A percentile compares a stretch with the other conserved stretches of the same genome.
These are phyloP conservation scores for Euplexia lucipara DNA, from an alignment of 2,888 invertebrate species.

Conservation along the genomic window DNA sequence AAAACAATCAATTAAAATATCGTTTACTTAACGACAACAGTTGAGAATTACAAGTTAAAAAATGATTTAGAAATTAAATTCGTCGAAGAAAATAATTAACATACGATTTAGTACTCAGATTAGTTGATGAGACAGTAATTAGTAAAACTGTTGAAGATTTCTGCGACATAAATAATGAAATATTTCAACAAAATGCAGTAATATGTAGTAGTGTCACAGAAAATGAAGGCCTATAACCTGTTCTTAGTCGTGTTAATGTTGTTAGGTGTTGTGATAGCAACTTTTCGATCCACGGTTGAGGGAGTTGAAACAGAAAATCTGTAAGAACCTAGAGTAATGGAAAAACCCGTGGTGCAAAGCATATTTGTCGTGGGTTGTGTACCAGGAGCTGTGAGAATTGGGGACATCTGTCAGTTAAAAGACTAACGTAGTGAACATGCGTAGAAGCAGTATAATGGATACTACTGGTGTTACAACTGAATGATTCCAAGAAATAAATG, in stretches of 20 bases:
- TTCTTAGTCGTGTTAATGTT: constrained; percentile 3
- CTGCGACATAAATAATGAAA: background rate
- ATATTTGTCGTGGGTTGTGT: background rate
- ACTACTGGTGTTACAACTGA: background rate
- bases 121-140: background rate
- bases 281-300: background rate
- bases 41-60: background rate
- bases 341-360: background rate
- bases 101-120: too few species aligned
- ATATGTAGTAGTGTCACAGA: background rate
- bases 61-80: background rate
- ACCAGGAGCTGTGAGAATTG: constrained; percentile 22
- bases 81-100: background rate
- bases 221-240: background rate
- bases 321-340: background rate
- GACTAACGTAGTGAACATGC: background rate
- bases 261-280: background rate
- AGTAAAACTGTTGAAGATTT: background rate
- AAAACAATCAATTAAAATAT: too few species aligned
- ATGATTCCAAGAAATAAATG: constrained; percentile 6
- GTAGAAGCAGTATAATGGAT: background rate
- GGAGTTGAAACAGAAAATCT: background rate
- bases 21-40: background rate
- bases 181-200: background rate
- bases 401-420: constrained; percentile 6